Evolutionary conservation across 2,113 vertebrate genomes (phyloP), one percentile per base, ranked within the genome.

Genomic region (Calyptomena viridis): DNA sequence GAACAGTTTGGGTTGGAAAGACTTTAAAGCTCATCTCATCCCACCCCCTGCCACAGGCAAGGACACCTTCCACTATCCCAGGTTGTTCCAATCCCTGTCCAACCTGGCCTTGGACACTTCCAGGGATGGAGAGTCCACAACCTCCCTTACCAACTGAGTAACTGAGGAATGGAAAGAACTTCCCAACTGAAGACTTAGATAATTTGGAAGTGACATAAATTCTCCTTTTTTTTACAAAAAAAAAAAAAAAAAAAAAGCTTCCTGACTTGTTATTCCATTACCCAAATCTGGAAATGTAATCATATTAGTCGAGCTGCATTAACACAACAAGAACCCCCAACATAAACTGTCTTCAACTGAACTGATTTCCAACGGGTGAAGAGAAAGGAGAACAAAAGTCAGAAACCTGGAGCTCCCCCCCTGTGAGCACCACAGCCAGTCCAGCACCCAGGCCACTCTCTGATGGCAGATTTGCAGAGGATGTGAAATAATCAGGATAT

Each of bases 261-360:
- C 95, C 95, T 95, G 95, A 94, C 87, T 93, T 94, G 93, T 96
- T 96, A 94, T 93, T 94, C 93, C 73, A 87, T 93, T 94, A 80
- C 55, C 24, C 67, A 85, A 55, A 85, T 95, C 97, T 97, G 97
- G 95, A 93, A 97, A 95, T 94, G 89, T 58, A 94, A 97, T 97
- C 93, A 97, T 80, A 88, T 90, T 87, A 86, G 83, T 96, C 94
- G 93, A 95, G 92, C 93, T 75, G 80, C 90, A 94, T 94, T 84
- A 93, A 95, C 90, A 87, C 75, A 95, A 90, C 89, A 89, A 94
- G 74, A 93, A 91, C 30, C 0, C 27, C 46, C 87, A 89, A 76
- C 88, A 79, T 86, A 84, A 92, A 86, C 39, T 39, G 49, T 59
- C 90, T 66, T 80, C 33, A 91, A 77, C 5, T 80, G 63, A 90